Evolutionary conservation across 1,140 invertebrate species (phyloP).

Genomic region (Oedothorax gibbosus): DNA sequence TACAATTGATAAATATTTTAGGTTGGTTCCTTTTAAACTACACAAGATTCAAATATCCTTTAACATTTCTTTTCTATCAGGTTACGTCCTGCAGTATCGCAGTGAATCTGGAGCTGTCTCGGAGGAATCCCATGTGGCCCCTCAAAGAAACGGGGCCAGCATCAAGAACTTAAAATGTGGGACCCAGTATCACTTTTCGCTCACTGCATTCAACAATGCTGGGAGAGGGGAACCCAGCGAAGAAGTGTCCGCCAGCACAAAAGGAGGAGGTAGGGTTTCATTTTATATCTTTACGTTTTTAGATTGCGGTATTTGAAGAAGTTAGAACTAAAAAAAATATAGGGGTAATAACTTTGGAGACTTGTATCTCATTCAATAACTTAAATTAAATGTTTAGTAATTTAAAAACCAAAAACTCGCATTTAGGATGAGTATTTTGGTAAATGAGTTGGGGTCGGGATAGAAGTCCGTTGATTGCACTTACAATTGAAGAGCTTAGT

Average conservation of each 20-base stretch:
- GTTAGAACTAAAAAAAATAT: background rate
- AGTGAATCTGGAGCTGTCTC: constrained; percentile 35
- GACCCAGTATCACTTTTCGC: constrained; percentile 68
- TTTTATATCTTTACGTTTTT: background rate
- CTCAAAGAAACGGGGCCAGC: constrained; percentile 57
- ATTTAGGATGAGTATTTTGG: too few relatives aligned
- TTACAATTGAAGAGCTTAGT: too few relatives aligned
- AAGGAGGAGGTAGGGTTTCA: constrained; percentile 65
- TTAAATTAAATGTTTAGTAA: too few relatives aligned
- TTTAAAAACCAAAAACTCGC: too few relatives aligned
- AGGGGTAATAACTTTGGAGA: too few relatives aligned
- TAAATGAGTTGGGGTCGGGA: too few relatives aligned
- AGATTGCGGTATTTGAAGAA: background rate
- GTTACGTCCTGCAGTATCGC: constrained; percentile 40
- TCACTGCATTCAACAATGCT: constrained; percentile 70
- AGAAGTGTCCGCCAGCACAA: constrained; percentile 66
- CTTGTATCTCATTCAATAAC: too few relatives aligned
- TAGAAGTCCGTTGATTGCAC: too few relatives aligned
- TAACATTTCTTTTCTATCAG: constrained; percentile 1
- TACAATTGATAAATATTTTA: background rate
- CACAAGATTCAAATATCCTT: background rate
- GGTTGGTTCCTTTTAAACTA: background rate
- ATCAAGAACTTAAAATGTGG: constrained; percentile 65
- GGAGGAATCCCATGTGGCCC: constrained; percentile 47
- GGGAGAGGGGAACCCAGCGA: constrained; percentile 67